Base-by-base conservation (phyloP, 37 sponge, comb jelly and placozoan genomes). In the Aplysina aerophoba region DNA sequence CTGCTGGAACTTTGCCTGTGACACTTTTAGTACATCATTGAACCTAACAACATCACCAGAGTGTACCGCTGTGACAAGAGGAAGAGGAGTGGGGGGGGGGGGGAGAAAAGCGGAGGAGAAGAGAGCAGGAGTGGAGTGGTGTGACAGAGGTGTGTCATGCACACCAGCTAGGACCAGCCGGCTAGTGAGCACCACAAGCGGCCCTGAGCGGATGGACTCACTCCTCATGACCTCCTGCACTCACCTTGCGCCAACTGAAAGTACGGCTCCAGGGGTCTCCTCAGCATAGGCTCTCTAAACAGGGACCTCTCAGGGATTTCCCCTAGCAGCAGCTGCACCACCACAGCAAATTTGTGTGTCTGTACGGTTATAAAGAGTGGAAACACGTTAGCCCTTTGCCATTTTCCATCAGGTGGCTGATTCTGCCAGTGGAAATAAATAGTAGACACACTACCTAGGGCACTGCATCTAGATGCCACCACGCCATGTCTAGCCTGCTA, bases 241-340 rank as follows among this genome's bases (percentile, higher is more conserved):
- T 44, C 34, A 90, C 94, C 95, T 82, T 98, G 96, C 0, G 94
- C 90, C 54, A 98, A 82, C 81, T 93, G 90, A 27, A 96, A 87
- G 89, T 98, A 98, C 6, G 97, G 99, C 25, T 75, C 81, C 27
- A 98, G 89, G 12, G 99, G 92, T 80, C 78, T 87, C 73, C 59
- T 87, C 55, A 98, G 93, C 44, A 89, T 87, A 54, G 84, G 89
- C 27, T 98, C 97, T 62, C 92, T 39, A 88, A 98, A 98, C 0
- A 90, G 90, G 34, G 87, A 81, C 21, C 95, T 85, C 75, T 98
- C 99, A 3, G 99, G 99, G 33, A 98, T 96, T 41, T 96, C 95
- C 14, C 99, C 99, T 53, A 98, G 81, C 27, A 98, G 88, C 55
- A 98, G 89, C 87, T 98, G 95, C 4, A 98, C 99, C 56, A 93